Conservation (phyloP, 2,888 invertebrate genomes). For the Epiblema foenella region DNA sequence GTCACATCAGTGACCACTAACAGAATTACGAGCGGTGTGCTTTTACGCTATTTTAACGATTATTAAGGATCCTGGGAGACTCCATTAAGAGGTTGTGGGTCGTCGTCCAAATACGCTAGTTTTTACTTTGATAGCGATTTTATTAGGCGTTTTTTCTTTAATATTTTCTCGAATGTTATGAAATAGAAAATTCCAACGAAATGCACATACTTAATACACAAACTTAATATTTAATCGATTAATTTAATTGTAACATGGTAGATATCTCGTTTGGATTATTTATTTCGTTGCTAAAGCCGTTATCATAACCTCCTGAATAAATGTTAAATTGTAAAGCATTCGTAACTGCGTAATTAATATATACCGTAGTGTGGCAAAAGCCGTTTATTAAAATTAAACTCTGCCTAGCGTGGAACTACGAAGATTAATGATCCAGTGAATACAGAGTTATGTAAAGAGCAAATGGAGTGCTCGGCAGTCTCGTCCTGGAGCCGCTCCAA, state of each 20-base stretch:
- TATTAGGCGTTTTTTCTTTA: background rate
- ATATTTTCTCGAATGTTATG: background rate
- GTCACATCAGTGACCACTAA: slow-evolving; percentile 68
- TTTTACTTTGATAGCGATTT: slow-evolving; percentile 5
- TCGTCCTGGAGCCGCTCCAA: slow-evolving; percentile 81
- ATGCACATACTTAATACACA: no score
- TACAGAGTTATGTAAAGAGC: slow-evolving; percentile 83
- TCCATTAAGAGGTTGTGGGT: slow-evolving; percentile 39
- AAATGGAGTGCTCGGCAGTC: slow-evolving; percentile 77
- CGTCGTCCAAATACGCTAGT: slow-evolving; percentile 23
- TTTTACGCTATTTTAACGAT: slow-evolving; percentile 65
- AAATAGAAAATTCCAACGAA: slow-evolving; percentile 7
- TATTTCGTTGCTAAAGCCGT: slow-evolving; percentile 30
- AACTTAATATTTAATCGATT: no score
- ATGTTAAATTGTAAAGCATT: slow-evolving; percentile 64
- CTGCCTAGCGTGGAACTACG: slow-evolving; percentile 81
- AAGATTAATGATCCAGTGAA: slow-evolving; percentile 84
- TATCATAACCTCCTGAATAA: slow-evolving; percentile 50
- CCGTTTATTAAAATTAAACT: slow-evolving; percentile 84
- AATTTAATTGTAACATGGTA: slow-evolving; percentile 24
- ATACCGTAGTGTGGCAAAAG: slow-evolving; percentile 73
- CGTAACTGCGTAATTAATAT: slow-evolving; percentile 73
- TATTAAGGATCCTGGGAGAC: slow-evolving; percentile 57
- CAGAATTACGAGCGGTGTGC: slow-evolving; percentile 68
- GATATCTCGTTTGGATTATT: slow-evolving; percentile 26